phyloP scores from a whole-genome alignment of 2,113 vertebrate species.

The Accipiter virgatus region DNA sequence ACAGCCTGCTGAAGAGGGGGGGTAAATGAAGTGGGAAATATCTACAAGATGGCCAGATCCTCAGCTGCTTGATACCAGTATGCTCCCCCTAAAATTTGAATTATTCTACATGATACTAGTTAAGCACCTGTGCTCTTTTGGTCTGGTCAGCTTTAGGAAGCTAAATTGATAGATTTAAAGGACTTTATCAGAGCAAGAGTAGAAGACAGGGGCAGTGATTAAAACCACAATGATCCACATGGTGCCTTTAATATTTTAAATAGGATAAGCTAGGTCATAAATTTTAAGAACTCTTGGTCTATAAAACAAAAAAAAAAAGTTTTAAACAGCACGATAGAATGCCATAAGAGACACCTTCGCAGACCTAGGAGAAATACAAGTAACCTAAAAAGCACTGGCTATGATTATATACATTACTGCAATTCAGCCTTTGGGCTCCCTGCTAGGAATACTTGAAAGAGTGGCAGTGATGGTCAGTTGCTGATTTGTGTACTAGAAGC shows the following conservation, averaged over 20 bases:
- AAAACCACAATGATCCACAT: not conserved
- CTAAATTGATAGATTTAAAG: not conserved
- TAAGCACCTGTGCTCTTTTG: not conserved
- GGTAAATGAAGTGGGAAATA: not conserved
- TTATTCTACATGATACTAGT: not conserved
- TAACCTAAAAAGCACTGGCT: not conserved
- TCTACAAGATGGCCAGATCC: not conserved
- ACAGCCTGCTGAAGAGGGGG: not conserved
- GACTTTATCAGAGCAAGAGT: not conserved
- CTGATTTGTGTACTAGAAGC: not conserved
- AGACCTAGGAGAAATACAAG: not conserved
- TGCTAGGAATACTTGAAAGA: not conserved
- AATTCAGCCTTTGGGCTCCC: not conserved
- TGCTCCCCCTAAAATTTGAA: not conserved
- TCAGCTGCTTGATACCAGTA: not conserved
- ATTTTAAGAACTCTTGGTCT: not conserved
- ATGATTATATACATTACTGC: not conserved
- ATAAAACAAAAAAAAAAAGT: not conserved
- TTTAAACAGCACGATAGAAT: not conserved
- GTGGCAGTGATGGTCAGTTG: not conserved
- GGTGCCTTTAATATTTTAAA: not conserved
- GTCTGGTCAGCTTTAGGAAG: not conserved
- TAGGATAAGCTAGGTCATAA: not conserved
- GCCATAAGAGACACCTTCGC: not conserved
- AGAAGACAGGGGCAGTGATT: not conserved